Base-by-base conservation (phyloP, 1,140 invertebrate species). In the Leptinotarsa defecta region DNA sequence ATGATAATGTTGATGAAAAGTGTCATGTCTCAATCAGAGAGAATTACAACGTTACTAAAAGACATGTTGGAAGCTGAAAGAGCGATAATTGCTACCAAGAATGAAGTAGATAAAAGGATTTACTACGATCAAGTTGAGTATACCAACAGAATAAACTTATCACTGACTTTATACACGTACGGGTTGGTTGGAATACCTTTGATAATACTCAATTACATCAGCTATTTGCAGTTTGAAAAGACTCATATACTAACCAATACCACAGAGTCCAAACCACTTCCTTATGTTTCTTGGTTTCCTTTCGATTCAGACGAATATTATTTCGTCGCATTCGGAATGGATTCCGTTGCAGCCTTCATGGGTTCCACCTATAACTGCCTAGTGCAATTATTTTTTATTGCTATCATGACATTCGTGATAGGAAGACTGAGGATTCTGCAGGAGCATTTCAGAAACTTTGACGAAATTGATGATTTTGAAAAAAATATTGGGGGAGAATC, bases 221-320 rank as follows among this genome's bases (percentile, higher is more conserved):
- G 27, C 22, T 65, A 65, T 34, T 15, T 65, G 17, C 64, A 34
- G 20, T 65, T 22, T 3, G 64, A 65, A 5, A 65, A 65, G 15
- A 70, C 8, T 19, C 20, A 70, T 48, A 13, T 6, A n/a, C 13
- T 19, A 2, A 43, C 17, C 4, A 70, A 70, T 27, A 52, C 34
- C n/a, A 48, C 68, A 48, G 49, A 22, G 34, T 13, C 19, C 13
- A 70, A 70, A 70, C 68, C 68, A 11, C n/a, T 48, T 15, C 68
- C 49, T 8, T 27, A 43, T 15, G 34, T 48, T 20, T 22, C 34
- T 20, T 73, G 71, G 71, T 73, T 67, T 65, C 71, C 71, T 20
- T 73, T 73, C 52, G 71, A 73, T 24, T 13, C 52, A 17, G 57
- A 73, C 13, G 57, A 73, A 68, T 22, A 73, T 48, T 22, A 64